Conservation (phyloP, 2,888 invertebrate genomes). For the Drosophila peninsularis region DNA sequence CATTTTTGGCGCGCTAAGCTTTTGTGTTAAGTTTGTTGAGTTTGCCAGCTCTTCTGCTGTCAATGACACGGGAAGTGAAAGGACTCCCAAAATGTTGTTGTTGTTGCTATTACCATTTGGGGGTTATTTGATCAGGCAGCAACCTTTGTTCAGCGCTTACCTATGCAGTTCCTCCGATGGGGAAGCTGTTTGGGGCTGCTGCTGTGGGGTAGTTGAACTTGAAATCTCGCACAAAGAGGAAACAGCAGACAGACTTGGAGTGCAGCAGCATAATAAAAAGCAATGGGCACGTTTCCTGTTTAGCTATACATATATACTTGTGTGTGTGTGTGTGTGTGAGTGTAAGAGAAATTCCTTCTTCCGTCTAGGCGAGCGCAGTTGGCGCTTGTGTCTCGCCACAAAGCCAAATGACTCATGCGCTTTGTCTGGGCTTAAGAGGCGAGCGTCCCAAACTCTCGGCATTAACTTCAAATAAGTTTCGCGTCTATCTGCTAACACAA, state of each 20-base stretch:
- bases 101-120: constrained; percentile 35
- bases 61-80: constrained; percentile 81
- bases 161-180: constrained; percentile 35
- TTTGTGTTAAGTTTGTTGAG: constrained; percentile 40
- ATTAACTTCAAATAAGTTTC: constrained; percentile 62
- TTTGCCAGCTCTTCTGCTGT: constrained; percentile 47
- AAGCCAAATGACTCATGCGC: constrained; percentile 70
- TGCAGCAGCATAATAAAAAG: constrained; percentile 71
- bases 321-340: constrained; percentile 8
- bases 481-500: constrained; percentile 35
- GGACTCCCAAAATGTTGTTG: constrained; percentile 54
- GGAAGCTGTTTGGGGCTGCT: constrained; percentile 23
- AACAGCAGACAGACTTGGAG: constrained; percentile 57
- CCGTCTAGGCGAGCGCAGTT: constrained; percentile 63
- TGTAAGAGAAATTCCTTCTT: constrained; percentile 49
- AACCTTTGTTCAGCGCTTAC: constrained; percentile 69
- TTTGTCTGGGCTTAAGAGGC: constrained; percentile 60
- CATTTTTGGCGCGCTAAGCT: constrained; percentile 59
- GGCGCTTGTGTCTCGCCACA: constrained; percentile 41
- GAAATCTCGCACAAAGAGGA: constrained; percentile 73
- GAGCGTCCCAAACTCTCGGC: constrained; percentile 12
- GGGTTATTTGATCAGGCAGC: constrained; percentile 68
- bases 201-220: constrained; percentile 66
- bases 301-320: constrained; percentile 15
- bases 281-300: constrained; percentile 74